Conservation (phyloP, 1,140 invertebrate species). For the Orchestia grillus region DNA sequence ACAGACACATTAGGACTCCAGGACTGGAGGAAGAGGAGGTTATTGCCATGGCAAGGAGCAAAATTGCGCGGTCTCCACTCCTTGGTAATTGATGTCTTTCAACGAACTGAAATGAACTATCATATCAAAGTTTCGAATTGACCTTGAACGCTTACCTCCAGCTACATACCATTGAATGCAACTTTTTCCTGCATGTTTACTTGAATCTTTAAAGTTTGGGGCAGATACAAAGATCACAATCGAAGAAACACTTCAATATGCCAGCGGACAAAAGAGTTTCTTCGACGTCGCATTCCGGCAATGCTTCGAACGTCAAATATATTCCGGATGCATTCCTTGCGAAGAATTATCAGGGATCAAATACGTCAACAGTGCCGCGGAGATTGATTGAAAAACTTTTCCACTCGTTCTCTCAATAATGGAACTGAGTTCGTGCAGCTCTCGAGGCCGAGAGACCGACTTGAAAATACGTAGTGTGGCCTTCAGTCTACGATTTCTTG, state of each 20-base stretch:
- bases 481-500: neutral
- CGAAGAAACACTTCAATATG: neutral
- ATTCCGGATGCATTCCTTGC: neutral
- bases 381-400: conserved; percentile 52
- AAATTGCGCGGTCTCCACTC: neutral
- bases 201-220: neutral
- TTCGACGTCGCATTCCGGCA: neutral
- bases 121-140: neutral
- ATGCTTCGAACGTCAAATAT: neutral
- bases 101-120: neutral
- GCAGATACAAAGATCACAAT: neutral
- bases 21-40: neutral
- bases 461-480: neutral
- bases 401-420: neutral
- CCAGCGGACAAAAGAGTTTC: neutral
- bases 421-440: neutral
- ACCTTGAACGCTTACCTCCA: neutral
- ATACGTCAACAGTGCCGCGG: neutral
- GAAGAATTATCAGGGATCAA: neutral
- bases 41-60: neutral
- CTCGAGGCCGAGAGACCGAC: neutral
- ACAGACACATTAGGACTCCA: neutral
- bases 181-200: neutral
- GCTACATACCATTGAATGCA: neutral
- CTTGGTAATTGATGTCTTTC: neutral